Evolutionary conservation across 2,888 invertebrate species (phyloP).

Genomic region (Acleris holmiana): DNA sequence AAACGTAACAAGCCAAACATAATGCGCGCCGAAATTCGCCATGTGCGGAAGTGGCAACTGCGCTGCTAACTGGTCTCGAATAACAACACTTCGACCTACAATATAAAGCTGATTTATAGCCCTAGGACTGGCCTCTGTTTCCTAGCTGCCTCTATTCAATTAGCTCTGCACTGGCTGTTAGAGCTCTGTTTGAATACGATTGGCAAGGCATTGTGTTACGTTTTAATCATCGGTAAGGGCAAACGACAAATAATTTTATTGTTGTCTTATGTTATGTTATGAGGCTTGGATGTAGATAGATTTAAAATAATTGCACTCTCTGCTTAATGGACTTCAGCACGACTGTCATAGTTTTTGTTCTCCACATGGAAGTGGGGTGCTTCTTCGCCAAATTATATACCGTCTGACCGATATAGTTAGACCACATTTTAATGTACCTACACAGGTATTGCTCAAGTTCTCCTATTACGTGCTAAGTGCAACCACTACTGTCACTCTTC

Average conservation of each 20-base stretch:
- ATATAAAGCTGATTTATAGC: conserved; percentile 29
- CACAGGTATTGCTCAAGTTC: conserved; percentile 13
- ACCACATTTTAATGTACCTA: conserved; percentile 9
- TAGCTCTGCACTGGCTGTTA: conserved; percentile 23
- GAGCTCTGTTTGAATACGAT: conserved; percentile 6
- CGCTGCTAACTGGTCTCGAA: conserved; percentile 20
- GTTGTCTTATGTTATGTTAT: too few species aligned
- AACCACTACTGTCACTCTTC: conserved; percentile 28
- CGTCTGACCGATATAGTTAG: not conserved
- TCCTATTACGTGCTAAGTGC: conserved; percentile 28
- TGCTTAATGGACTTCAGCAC: too few species aligned
- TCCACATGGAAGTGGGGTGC: not conserved
- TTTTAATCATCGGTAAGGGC: conserved; percentile 1
- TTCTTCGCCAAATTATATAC: not conserved
- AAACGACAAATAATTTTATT: not conserved
- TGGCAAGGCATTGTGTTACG: conserved; percentile 14
- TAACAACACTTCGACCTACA: conserved; percentile 19
- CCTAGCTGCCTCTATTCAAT: conserved; percentile 32
- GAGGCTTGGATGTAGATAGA: too few species aligned
- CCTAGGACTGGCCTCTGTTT: conserved; percentile 29
- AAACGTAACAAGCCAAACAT: conserved; percentile 45
- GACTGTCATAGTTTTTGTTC: too few species aligned
- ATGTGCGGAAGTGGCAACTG: conserved; percentile 50
- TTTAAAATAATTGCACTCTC: too few species aligned
- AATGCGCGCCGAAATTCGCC: conserved; percentile 39